Evolutionary conservation across 2,797 vertebrate genomes (phyloP).

Genomic region (Arremon brunneinucha): DNA sequence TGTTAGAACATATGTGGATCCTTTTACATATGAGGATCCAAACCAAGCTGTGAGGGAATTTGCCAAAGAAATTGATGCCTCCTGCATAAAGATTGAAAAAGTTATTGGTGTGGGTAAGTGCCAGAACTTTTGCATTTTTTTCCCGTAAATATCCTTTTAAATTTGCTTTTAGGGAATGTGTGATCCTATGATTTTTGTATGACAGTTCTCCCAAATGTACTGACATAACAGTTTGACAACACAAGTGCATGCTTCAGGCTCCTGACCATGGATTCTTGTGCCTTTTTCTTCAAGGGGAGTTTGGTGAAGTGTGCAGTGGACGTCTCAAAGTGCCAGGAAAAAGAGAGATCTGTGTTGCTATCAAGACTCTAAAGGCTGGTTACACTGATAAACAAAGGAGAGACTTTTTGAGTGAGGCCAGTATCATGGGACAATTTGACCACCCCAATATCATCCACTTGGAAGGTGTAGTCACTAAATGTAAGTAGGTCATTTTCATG

Average conservation of each 20-base stretch:
- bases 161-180: background rate
- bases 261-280: background rate
- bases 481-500: conserved; percentile 77
- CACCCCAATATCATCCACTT: conserved; percentile 98
- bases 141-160: background rate
- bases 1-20: conserved; percentile 96
- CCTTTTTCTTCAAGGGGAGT: conserved; percentile 83
- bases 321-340: conserved; percentile 95
- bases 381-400: conserved; percentile 96
- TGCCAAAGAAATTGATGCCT: conserved; percentile 97
- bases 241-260: background rate
- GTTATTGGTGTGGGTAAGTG: conserved; percentile 95
- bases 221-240: background rate
- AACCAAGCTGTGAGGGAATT: conserved; percentile 98
- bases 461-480: conserved; percentile 97
- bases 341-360: conserved; percentile 95
- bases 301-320: conserved; percentile 96
- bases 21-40: conserved; percentile 97
- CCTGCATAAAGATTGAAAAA: conserved; percentile 98
- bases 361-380: conserved; percentile 96
- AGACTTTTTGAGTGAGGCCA: conserved; percentile 96
- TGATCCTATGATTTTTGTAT: background rate
- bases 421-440: conserved; percentile 98
- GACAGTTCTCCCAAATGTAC: background rate
- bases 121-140: conserved; percentile 23